A percentile compares a stretch with the other conserved stretches of the same genome.
Evolutionary conservation across 2,113 vertebrate species (phyloP).

Genomic region (Numenius arquata): DNA sequence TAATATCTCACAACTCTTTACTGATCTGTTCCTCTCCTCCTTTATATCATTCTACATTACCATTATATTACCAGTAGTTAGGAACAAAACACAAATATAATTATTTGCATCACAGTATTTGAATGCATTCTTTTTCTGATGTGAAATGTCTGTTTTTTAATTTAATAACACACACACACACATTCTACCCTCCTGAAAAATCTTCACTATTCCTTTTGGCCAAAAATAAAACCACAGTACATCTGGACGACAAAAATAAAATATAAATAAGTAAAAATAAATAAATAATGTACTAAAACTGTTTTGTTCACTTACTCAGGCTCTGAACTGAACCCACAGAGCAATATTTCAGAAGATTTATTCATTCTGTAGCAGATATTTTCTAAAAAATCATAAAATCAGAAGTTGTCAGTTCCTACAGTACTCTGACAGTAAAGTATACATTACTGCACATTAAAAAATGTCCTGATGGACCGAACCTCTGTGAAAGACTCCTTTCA

Average conservation of each 20-base stretch:
- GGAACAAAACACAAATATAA: background rate
- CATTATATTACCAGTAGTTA: background rate
- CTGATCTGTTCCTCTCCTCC: background rate
- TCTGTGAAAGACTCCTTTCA: background rate
- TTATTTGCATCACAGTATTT: background rate
- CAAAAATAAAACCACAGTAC: background rate
- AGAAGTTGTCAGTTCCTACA: background rate
- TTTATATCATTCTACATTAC: background rate
- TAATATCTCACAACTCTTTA: background rate
- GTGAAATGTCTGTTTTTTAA: background rate
- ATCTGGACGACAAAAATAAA: background rate
- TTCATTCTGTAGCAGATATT: constrained; percentile 75
- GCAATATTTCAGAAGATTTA: constrained; percentile 81
- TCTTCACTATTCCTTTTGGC: background rate
- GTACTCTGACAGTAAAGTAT: background rate
- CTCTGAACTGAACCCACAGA: constrained; percentile 83
- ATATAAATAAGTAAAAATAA: no score
- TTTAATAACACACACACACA: background rate
- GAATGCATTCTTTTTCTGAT: background rate
- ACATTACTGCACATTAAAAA: background rate
- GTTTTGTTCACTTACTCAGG: constrained; percentile 78
- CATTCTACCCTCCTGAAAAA: background rate
- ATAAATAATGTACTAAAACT: background rate
- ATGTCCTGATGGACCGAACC: background rate
- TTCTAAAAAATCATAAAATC: constrained; percentile 31